These are phyloP conservation scores for Glossophaga mutica DNA, from an alignment of 2,797 vertebrate species.

Conservation along the genomic window DNA sequence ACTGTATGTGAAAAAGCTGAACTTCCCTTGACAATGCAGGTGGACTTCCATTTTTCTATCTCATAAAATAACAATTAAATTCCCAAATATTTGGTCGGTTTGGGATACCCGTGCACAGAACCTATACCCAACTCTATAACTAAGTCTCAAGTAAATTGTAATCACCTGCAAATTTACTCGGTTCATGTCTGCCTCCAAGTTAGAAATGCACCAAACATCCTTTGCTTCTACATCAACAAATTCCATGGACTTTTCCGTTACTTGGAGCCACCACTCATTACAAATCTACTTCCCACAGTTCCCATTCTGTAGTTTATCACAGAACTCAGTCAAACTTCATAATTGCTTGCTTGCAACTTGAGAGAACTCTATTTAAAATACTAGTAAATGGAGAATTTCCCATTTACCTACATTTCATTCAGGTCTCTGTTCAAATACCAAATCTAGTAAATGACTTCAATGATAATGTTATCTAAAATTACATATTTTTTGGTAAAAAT, in stretches of 20 bases:
- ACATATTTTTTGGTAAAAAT: background rate
- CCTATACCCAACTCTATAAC: background rate
- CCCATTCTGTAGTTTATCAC: background rate
- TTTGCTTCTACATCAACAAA: background rate
- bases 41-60: background rate
- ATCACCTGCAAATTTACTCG: background rate
- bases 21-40: background rate
- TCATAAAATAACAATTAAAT: background rate
- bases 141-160: conserved; percentile 1
- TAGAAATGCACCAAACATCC: background rate
- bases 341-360: background rate
- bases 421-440: background rate
- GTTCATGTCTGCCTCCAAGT: background rate
- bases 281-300: background rate
- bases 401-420: background rate
- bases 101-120: background rate
- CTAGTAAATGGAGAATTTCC: background rate
- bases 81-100: background rate
- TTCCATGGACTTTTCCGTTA: background rate
- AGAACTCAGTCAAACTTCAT: background rate
- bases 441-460: background rate
- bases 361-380: background rate
- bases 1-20: background rate
- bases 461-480: background rate
- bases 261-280: background rate